Conservation (phyloP, 2,888 invertebrate species). For the Eledone cirrhosa region DNA sequence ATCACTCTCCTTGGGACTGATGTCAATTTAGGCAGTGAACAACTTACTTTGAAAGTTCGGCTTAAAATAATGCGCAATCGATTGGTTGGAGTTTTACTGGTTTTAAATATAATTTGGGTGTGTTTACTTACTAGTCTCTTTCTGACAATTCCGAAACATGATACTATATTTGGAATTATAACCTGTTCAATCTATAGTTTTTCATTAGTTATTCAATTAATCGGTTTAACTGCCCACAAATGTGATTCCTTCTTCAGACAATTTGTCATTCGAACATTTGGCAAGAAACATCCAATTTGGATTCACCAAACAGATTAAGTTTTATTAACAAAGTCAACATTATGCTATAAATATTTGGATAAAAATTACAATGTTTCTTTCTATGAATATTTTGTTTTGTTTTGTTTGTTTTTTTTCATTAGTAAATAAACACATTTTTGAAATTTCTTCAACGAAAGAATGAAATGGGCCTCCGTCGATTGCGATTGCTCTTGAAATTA, state of each 20-base stretch:
- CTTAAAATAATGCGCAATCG: slow-evolving; percentile 38
- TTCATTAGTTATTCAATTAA: slow-evolving; percentile 43
- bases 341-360: too few species aligned
- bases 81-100: slow-evolving; percentile 39
- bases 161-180: slow-evolving; percentile 43
- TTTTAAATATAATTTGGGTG: slow-evolving; percentile 43
- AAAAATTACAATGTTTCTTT: too few species aligned
- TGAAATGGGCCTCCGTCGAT: too few species aligned
- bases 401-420: too few species aligned
- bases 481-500: too few species aligned
- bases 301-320: slow-evolving; percentile 23
- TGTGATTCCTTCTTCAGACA: slow-evolving; percentile 38
- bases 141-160: slow-evolving; percentile 36
- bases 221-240: slow-evolving; percentile 45
- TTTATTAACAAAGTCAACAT: too few species aligned
- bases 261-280: slow-evolving; percentile 37
- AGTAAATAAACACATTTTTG: too few species aligned
- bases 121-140: slow-evolving; percentile 41
- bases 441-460: too few species aligned
- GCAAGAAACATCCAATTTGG: slow-evolving; percentile 35
- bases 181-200: slow-evolving; percentile 46
- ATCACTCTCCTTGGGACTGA: slow-evolving; percentile 37
- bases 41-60: slow-evolving; percentile 30
- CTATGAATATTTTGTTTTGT: too few species aligned
- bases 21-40: slow-evolving; percentile 39